Conservation (phyloP, 1,140 invertebrate genomes). For the Drosophila kurseongensis region DNA sequence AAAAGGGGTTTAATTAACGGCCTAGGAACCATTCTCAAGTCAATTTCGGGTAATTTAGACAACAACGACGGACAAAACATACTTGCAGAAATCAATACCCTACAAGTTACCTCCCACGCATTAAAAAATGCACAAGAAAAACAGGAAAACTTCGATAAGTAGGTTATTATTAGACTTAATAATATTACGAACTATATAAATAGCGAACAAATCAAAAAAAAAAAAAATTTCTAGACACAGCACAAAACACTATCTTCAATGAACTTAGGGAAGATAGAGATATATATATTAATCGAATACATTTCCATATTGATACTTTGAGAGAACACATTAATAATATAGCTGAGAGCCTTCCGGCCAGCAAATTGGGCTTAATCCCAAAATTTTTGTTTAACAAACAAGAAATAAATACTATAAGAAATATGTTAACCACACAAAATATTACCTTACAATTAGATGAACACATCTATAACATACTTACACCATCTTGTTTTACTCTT, state of each 20-base stretch:
- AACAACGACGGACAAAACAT: background rate
- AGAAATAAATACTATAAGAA: no score
- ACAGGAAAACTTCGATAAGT: background rate
- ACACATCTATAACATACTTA: constrained; percentile 6
- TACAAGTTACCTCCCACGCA: no score
- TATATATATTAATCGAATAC: no score
- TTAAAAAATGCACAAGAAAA: no score
- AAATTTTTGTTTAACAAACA: no score
- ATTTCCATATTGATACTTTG: background rate
- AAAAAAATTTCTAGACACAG: background rate
- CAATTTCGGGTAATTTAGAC: constrained; percentile 2
- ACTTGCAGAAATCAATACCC: background rate
- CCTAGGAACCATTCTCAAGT: background rate
- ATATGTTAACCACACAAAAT: no score
- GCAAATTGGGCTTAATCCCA: no score
- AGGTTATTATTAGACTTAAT: background rate
- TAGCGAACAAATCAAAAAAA: constrained; percentile 2
- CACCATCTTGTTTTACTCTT: constrained; percentile 4
- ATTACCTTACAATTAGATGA: constrained; percentile 3
- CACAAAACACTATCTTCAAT: background rate
- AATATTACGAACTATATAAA: constrained; percentile 2
- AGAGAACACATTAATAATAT: constrained; percentile 14
- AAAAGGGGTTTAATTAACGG: constrained; percentile 1
- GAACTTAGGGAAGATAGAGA: no score
- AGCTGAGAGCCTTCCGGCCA: constrained; percentile 13